Evolutionary conservation across 64 coral and sea anemone genomes (phyloP), one percentile per base, ranked within the genome.

Genomic region (Stichodactyla helianthus): DNA sequence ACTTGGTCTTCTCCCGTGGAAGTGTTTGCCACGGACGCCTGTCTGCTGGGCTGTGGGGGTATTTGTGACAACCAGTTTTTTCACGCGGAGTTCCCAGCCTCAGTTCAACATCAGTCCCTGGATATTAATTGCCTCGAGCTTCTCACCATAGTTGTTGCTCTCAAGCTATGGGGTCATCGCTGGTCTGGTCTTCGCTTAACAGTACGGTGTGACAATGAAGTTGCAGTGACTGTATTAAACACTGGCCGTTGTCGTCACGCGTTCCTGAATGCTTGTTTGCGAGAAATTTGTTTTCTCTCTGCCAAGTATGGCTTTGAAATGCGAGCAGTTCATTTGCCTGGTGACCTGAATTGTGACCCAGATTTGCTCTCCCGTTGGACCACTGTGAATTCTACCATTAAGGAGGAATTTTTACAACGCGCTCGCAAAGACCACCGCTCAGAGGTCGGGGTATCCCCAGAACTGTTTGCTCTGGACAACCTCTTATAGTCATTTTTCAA

Each of bases 151-250:
- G 50, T 89, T 51, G 87, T 82, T 82, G 87, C 78, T 14, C 52
- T 88, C 22, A 88, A 82, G 35, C 58, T 88, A 57, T 89, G 88
- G 60, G 88, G 88, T 23, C 19, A 53, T 12, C 79, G 44, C 44
- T 89, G 88, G 81, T 50, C 80, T 18, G 71, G 82, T 58, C 82
- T 89, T 15, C 50, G 53, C 5, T 53, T 89, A 22, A 83, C 68
- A 28, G 82, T 89, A 26, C 63, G 81, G 15, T 84, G 88, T 77
- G 82, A 89, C 67, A 84, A 89, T 11, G 51, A 84, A 55, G 88
- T 70, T 12, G 60, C 88, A n/a, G 88, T 89, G 50, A 89, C 88
- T 54, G 88, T 89, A 4, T 14, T 89, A 22, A 89, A 84, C 51
- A 56, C 88, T 14, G 88, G 88, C 14, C 80, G 87, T 28, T 89